Evolutionary conservation across 2,797 vertebrate species (phyloP), one percentile per base, ranked within the genome.

Genomic region (Synaphobranchus kaupii): DNA sequence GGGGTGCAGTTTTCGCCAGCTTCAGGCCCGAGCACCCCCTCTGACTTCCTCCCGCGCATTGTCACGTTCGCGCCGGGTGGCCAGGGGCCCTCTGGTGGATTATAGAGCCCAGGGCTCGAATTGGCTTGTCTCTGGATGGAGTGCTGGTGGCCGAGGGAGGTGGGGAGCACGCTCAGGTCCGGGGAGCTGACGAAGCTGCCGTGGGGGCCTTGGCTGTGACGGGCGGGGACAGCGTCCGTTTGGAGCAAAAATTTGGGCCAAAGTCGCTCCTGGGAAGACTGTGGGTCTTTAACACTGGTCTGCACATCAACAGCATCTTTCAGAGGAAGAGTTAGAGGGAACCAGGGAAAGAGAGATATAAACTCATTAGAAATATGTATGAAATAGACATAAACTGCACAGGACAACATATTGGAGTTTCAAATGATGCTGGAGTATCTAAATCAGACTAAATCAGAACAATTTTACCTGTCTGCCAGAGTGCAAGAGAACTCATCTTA

Each of bases 401-500:
- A 80, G 34, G 7, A 4, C 34, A 47, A 39, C 12, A 56, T 56
- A 56, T 12, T 15, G 54, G 13, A 17, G 15, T 15, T 20, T 76
- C 31, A 73, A 39, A 15, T 73, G 28, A 0, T 3, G 15, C 6
- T 71, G 13, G 8, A 9, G n/a, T 2, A n/a, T 7, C 9, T 1
- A 20, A 68, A 28, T 8, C 3, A 31, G 4, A 68, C 66, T 63
- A 47, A 47, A 83, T 6, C 5, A 54, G 4, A 39, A 6, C 31
- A n/a, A 31, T 52, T 84, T 93, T 93, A 98, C 97, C 97, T 93
- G 92, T 58, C n/a, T 84, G 82, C n/a, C n/a, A 34, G 1, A 12
- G 1, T 39, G 96, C 95, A 85, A 98, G 93, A 63, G 94, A 97
- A 66, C 95, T 93, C 93, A 98, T 96, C 87, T 96, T 96, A 84